Conservation (phyloP, 2,888 invertebrate species). For the Orthonevra nobilis region DNA sequence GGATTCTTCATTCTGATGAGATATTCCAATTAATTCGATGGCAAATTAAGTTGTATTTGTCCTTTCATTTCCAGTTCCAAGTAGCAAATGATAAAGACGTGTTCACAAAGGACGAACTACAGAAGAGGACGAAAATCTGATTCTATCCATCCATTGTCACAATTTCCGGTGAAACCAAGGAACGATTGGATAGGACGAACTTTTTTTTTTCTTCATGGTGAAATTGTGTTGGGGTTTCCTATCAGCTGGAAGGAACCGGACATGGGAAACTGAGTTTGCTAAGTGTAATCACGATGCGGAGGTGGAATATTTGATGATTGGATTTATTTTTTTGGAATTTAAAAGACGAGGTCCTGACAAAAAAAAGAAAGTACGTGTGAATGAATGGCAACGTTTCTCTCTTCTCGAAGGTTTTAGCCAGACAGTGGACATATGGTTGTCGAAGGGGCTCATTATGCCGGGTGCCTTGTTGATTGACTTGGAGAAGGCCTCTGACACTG, state of each 20-base stretch:
- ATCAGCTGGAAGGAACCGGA: too few relatives aligned
- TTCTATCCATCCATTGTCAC: slow-evolving; percentile 41
- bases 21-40: slow-evolving; percentile 42
- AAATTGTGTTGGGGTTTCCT: neutral
- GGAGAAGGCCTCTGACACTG: too few relatives aligned
- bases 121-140: slow-evolving; percentile 5
- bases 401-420: too few relatives aligned
- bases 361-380: too few relatives aligned
- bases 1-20: too few relatives aligned
- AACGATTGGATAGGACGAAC: slow-evolving; percentile 20
- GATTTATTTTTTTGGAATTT: too few relatives aligned
- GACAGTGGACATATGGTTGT: too few relatives aligned
- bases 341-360: too few relatives aligned
- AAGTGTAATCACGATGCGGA: slow-evolving; percentile 27
- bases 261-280: neutral
- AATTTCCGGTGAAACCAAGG: slow-evolving; percentile 22
- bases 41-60: slow-evolving; percentile 37
- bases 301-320: slow-evolving; percentile 21
- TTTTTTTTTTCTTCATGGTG: neutral
- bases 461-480: too few relatives aligned
- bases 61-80: neutral
- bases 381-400: too few relatives aligned
- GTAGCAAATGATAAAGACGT: neutral
- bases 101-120: slow-evolving; percentile 11
- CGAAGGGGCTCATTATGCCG: too few relatives aligned